These are phyloP conservation scores for Xenotilapia longispinis DNA, from an alignment of 2,113 vertebrate species.

Conservation along the genomic window DNA sequence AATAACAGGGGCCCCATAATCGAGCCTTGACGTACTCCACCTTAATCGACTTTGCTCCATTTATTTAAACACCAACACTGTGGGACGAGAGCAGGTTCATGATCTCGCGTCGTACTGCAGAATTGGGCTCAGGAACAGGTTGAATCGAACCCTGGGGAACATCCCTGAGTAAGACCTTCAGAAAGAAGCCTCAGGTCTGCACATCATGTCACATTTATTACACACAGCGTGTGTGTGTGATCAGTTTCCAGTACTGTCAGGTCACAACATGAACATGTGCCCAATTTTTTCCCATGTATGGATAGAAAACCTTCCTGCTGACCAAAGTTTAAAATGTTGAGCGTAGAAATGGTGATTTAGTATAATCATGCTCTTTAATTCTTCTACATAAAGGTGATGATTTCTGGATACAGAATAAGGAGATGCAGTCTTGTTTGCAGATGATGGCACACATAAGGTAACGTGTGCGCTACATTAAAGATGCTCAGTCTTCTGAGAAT, in stretches of 20 bases:
- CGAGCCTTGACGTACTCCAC: neutral
- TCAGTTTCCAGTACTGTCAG: neutral
- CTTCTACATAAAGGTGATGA: neutral
- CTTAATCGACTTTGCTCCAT: neutral
- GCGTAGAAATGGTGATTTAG: rapidly evolving
- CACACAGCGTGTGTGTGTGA: neutral
- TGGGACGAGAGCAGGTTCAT: neutral
- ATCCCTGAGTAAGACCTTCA: neutral
- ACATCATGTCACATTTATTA: neutral
- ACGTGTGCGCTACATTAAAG: rapidly evolving
- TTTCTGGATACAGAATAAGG: neutral
- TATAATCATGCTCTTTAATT: neutral
- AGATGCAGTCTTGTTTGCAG: neutral
- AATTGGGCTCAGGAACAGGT: too few relatives aligned
- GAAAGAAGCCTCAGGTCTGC: neutral
- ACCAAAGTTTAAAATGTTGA: neutral
- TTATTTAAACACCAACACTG: neutral
- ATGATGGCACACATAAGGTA: neutral
- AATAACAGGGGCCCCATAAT: neutral
- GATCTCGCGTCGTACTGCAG: neutral
- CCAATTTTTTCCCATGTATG: rapidly evolving
- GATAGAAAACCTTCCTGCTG: rapidly evolving
- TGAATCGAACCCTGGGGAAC: neutral
- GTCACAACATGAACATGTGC: neutral
- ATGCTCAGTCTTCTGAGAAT: neutral